Percentiles rank a stretch among this genome's conserved stretches.
phyloP scores from a whole-genome alignment of 2,888 invertebrate species.

The Linnaemya vulpina region DNA sequence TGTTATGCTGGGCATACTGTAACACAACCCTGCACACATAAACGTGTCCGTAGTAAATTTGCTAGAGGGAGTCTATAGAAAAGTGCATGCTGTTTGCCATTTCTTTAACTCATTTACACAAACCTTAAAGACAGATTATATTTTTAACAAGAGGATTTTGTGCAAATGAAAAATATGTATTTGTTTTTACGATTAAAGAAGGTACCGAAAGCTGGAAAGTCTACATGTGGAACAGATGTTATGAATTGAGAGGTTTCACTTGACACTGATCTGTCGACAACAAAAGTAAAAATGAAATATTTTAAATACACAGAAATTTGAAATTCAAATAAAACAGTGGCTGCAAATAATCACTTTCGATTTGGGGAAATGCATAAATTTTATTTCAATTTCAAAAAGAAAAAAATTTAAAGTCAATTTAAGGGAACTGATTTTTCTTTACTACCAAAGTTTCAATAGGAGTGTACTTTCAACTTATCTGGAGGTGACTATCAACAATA shows the following conservation, averaged over 20 bases:
- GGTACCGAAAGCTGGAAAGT: not conserved
- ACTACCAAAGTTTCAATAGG: no score
- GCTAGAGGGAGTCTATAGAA: not conserved
- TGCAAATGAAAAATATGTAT: conserved; percentile 26
- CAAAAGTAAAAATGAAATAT: conserved; percentile 28
- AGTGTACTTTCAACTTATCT: no score
- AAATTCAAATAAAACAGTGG: not conserved
- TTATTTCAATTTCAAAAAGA: no score
- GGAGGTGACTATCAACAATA: no score
- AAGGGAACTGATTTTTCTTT: no score
- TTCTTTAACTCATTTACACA: conserved; percentile 52
- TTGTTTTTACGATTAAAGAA: conserved; percentile 25
- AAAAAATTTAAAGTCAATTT: no score
- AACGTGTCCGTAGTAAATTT: not conserved
- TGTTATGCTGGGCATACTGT: not conserved
- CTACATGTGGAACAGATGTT: not conserved
- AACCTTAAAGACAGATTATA: conserved; percentile 70
- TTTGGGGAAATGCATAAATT: no score
- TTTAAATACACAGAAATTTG: not conserved
- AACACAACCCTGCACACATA: not conserved
- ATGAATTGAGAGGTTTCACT: conserved; percentile 58
- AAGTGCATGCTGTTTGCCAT: conserved; percentile 26
- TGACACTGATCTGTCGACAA: conserved; percentile 65
- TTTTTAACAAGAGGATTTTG: conserved; percentile 58
- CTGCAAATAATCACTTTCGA: not conserved